A percentile compares a stretch with the other conserved stretches of the same genome.
Evolutionary conservation across 2,888 invertebrate species (phyloP).

Genomic region (Euphydryas editha): DNA sequence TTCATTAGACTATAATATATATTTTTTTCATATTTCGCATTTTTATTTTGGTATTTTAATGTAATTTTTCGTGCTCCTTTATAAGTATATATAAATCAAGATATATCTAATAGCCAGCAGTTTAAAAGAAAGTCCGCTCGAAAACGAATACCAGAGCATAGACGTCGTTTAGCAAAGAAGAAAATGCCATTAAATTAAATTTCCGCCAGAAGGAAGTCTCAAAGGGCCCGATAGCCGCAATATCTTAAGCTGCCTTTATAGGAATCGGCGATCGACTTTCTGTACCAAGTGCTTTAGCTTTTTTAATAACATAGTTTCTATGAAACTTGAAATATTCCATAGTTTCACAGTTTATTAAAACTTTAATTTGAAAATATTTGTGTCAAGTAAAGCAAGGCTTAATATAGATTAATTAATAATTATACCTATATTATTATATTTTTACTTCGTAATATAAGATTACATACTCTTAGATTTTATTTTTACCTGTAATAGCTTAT

Average conservation of each 20-base stretch:
- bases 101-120: slow-evolving; percentile 38
- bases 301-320: slow-evolving; percentile 31
- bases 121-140: slow-evolving; percentile 54
- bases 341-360: slow-evolving; percentile 4
- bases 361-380: neutral
- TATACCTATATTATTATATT: too few relatives aligned
- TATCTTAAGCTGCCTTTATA: slow-evolving; percentile 69
- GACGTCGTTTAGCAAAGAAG: slow-evolving; percentile 66
- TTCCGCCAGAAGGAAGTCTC: slow-evolving; percentile 73
- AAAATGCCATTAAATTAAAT: slow-evolving; percentile 81
- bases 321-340: slow-evolving; percentile 22
- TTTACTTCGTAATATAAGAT: too few relatives aligned
- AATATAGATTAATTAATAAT: too few relatives aligned
- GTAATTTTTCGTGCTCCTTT: neutral
- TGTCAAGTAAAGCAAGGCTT: neutral
- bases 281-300: slow-evolving; percentile 37
- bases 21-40: too few relatives aligned
- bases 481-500: too few relatives aligned
- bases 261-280: slow-evolving; percentile 59
- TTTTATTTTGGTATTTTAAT: too few relatives aligned
- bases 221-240: slow-evolving; percentile 77
- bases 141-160: slow-evolving; percentile 59
- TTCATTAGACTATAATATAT: too few relatives aligned
- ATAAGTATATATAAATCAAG: slow-evolving; percentile 21
- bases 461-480: too few relatives aligned